phyloP scores from a whole-genome alignment of 2,888 invertebrate species.

The Stenotaenia linearis region DNA sequence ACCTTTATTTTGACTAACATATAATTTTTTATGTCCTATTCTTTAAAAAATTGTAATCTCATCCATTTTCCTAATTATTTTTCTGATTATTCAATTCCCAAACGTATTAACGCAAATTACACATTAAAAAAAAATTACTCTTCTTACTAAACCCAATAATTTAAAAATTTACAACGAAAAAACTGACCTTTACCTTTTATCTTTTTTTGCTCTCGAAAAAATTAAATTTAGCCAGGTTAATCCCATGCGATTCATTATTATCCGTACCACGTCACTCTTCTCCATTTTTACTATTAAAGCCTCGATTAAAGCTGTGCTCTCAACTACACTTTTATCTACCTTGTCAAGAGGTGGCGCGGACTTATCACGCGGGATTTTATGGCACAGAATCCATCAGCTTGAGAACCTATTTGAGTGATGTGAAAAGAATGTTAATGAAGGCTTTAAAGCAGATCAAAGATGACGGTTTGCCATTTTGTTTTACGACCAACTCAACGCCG shows the following conservation, averaged over 20 bases:
- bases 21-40: no score
- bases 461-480: slow-evolving; percentile 2
- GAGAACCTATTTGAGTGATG: neutral
- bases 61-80: no score
- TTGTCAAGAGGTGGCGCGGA: neutral
- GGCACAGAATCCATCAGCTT: neutral
- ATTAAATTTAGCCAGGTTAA: neutral
- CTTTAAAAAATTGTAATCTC: no score
- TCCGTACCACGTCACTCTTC: neutral
- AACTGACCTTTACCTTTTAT: neutral
- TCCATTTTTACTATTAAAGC: neutral
- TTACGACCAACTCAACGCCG: neutral
- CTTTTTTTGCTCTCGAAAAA: neutral
- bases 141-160: neutral
- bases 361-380: neutral
- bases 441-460: neutral
- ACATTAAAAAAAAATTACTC: no score
- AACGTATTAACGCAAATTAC: no score
- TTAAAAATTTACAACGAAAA: neutral
- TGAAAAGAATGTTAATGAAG: neutral
- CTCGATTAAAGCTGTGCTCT: neutral
- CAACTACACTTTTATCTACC: neutral
- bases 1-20: no score
- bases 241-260: neutral
- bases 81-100: no score